These are phyloP conservation scores for Phalacrocorax brasilianus DNA, from an alignment of 2,113 vertebrate genomes.

Conservation along the genomic window DNA sequence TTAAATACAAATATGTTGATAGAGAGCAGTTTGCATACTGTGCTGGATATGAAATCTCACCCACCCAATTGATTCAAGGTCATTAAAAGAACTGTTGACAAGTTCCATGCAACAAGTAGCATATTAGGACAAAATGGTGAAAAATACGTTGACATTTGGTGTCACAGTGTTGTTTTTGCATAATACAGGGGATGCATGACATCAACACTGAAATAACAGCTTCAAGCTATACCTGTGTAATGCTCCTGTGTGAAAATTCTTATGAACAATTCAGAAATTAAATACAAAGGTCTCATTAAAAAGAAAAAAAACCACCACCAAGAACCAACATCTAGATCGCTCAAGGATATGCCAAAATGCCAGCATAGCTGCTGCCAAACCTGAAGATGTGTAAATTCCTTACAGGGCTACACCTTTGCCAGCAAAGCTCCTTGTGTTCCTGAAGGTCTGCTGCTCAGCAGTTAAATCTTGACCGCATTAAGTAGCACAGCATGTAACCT, in stretches of 20 bases:
- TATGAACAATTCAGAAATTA: neutral
- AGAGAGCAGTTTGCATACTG: neutral
- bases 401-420: neutral
- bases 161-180: neutral
- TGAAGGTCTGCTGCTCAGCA: neutral
- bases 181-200: accelerated
- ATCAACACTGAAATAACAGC: neutral
- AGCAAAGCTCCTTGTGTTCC: neutral
- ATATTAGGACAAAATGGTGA: neutral
- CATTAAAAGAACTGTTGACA: neutral
- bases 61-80: neutral
- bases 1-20: neutral
- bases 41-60: neutral
- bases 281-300: neutral
- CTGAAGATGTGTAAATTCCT: neutral
- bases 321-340: neutral
- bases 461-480: neutral
- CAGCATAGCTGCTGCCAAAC: neutral
- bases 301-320: neutral
- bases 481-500: neutral
- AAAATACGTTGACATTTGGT: neutral
- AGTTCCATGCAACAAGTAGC: neutral
- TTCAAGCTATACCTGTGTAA: neutral
- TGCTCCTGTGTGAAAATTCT: neutral
- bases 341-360: neutral